A percentile compares a stretch with the other conserved stretches of the same genome.
These are phyloP conservation scores for Oscheius sp. DNA, from an alignment of 1,140 invertebrate genomes.

Conservation along the genomic window DNA sequence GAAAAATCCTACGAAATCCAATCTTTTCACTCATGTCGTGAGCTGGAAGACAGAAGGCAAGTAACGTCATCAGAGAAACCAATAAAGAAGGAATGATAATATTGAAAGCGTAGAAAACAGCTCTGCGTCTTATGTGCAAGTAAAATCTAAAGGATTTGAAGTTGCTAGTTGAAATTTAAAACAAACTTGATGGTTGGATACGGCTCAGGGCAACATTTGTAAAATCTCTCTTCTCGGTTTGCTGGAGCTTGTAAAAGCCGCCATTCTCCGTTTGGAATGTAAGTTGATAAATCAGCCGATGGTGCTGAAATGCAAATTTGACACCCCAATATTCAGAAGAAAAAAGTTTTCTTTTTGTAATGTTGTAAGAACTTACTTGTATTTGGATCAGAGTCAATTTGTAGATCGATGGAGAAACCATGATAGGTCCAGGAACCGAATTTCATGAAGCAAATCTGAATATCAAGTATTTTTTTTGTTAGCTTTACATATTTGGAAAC, in stretches of 20 bases:
- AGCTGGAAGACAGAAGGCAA: slow-evolving; percentile 93
- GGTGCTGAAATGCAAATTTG: slow-evolving; percentile 11
- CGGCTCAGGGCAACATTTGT: slow-evolving; percentile 67
- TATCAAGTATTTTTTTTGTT: neutral
- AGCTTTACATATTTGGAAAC: too few relatives aligned
- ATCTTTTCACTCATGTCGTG: slow-evolving; percentile 50
- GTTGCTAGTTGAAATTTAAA: neutral
- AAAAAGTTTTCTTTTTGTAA: neutral
- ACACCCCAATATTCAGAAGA: neutral
- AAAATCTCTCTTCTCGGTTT: slow-evolving; percentile 56
- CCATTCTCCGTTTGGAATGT: slow-evolving; percentile 96
- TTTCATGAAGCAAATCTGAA: slow-evolving; percentile 62
- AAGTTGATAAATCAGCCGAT: slow-evolving; percentile 80
- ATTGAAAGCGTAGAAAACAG: slow-evolving; percentile 99
- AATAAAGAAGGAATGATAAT: slow-evolving; percentile 96
- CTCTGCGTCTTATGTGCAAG: slow-evolving; percentile 82
- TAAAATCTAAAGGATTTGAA: slow-evolving; percentile 73
- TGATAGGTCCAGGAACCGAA: slow-evolving; percentile 96
- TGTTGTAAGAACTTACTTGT: too few relatives aligned
- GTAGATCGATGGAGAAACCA: slow-evolving; percentile 85
- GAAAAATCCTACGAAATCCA: slow-evolving; percentile 39
- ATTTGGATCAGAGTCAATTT: slow-evolving; percentile 32
- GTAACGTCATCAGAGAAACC: slow-evolving; percentile 93
- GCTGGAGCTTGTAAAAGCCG: slow-evolving; percentile 62
- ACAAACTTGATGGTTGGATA: slow-evolving; percentile 80